These are phyloP conservation scores for Crocodylus rhombifer DNA, from an alignment of 2,797 vertebrate species.

Conservation along the genomic window DNA sequence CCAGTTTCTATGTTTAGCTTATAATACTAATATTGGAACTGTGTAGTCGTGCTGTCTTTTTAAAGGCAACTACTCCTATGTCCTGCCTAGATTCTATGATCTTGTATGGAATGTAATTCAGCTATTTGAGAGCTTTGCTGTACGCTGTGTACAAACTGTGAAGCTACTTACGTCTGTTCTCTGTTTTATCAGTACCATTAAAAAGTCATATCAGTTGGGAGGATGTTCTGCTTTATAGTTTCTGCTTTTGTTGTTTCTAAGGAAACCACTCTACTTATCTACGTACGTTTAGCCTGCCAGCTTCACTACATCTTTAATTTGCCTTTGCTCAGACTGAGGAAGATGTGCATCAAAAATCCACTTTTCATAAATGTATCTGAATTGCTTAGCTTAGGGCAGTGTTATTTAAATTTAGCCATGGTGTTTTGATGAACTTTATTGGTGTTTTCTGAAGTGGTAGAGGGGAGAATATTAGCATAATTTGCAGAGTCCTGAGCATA, in stretches of 20 bases:
- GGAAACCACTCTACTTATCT: slow-evolving; percentile 66
- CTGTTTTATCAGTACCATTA: slow-evolving; percentile 61
- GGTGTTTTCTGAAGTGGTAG: background rate
- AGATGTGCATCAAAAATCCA: slow-evolving; percentile 7
- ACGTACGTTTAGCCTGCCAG: background rate
- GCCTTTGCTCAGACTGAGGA: background rate
- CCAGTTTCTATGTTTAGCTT: slow-evolving; percentile 53
- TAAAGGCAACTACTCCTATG: slow-evolving; percentile 31
- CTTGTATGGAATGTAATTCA: slow-evolving; percentile 71
- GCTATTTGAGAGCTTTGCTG: slow-evolving; percentile 47
- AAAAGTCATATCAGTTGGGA: slow-evolving; percentile 53
- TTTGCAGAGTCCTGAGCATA: background rate
- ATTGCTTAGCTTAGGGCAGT: background rate
- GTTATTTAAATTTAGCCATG: background rate
- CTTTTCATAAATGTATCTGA: slow-evolving; percentile 13
- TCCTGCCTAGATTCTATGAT: slow-evolving; percentile 65
- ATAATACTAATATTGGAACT: slow-evolving; percentile 59
- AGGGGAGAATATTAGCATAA: background rate
- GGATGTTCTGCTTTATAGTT: slow-evolving; percentile 55
- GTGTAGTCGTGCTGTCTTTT: background rate
- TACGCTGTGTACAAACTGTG: slow-evolving; percentile 55
- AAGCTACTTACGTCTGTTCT: slow-evolving; percentile 66
- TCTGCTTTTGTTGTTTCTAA: slow-evolving; percentile 68
- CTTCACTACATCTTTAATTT: slow-evolving; percentile 17
- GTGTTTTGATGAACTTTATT: background rate